A percentile compares a stretch with the other conserved stretches of the same genome.
Conservation (phyloP, 2,888 invertebrate genomes). For the Hylaea fasciaria region DNA sequence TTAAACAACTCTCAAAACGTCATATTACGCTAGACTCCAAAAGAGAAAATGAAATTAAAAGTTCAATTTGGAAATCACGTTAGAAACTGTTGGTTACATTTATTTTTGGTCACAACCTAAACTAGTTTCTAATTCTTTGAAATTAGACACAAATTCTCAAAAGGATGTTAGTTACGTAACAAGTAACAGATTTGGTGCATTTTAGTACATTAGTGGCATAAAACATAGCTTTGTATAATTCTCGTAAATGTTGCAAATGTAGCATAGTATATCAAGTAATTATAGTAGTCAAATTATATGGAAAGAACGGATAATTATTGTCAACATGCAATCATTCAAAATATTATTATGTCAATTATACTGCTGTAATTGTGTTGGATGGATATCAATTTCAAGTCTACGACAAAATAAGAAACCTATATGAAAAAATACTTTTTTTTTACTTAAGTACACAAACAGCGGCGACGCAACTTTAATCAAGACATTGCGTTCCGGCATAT, state of each 20-base stretch:
- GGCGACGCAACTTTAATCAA: conserved; percentile 29
- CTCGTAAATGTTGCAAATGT: background rate
- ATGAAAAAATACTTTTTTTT: conserved; percentile 10
- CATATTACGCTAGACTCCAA: too few relatives aligned
- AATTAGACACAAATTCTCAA: background rate
- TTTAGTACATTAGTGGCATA: background rate
- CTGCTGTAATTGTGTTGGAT: too few relatives aligned
- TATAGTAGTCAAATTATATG: background rate
- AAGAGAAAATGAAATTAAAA: too few relatives aligned
- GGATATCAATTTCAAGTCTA: conserved; percentile 1
- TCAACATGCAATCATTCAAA: too few relatives aligned
- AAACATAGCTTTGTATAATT: background rate
- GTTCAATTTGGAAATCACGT: too few relatives aligned
- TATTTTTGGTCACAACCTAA: too few relatives aligned
- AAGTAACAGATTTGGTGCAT: background rate
- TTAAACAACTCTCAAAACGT: too few relatives aligned
- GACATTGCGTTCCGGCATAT: conserved; percentile 72
- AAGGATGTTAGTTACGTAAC: background rate
- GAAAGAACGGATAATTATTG: too few relatives aligned
- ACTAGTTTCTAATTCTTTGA: too few relatives aligned
- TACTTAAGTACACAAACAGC: conserved; percentile 19
- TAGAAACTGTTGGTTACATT: too few relatives aligned
- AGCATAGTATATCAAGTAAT: too few relatives aligned
- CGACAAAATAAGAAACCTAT: background rate
- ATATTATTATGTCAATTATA: too few relatives aligned